Evolutionary conservation across 2,113 vertebrate genomes (phyloP).

Genomic region (Sus scrofa): DNA sequence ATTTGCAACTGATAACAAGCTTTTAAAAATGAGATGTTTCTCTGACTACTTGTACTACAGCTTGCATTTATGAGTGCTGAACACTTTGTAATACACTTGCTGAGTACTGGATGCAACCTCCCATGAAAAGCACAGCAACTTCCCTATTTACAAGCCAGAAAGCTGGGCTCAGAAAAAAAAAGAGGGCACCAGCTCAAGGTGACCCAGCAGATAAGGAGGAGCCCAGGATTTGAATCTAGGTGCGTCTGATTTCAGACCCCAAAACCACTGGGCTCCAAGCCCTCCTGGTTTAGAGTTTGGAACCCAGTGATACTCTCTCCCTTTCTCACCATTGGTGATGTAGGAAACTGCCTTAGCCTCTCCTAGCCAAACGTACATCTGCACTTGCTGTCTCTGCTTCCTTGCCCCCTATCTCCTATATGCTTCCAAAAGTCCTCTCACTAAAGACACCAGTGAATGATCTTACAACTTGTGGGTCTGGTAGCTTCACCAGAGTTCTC

Average conservation of each 20-base stretch:
- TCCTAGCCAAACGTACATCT: background rate
- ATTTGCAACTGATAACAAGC: conserved; percentile 20
- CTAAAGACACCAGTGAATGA: too few species aligned
- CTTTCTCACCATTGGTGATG: background rate
- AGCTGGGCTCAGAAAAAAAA: background rate
- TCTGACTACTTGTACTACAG: background rate
- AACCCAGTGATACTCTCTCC: background rate
- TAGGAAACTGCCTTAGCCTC: background rate
- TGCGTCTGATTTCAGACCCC: background rate
- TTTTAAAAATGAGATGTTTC: background rate
- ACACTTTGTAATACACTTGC: background rate
- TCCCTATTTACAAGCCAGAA: background rate
- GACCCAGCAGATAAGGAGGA: background rate
- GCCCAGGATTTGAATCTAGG: background rate
- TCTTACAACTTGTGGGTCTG: background rate
- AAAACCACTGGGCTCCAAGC: background rate
- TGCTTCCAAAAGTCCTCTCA: background rate
- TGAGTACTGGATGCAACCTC: background rate
- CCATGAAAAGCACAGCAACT: background rate
- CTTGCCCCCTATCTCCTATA: background rate
- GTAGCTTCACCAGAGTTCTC: background rate
- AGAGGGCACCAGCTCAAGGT: background rate
- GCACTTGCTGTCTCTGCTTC: background rate
- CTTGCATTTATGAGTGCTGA: background rate
- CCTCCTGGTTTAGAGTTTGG: background rate